Evolutionary conservation across 2,113 vertebrate species (phyloP).

Genomic region (Narcine bancroftii): DNA sequence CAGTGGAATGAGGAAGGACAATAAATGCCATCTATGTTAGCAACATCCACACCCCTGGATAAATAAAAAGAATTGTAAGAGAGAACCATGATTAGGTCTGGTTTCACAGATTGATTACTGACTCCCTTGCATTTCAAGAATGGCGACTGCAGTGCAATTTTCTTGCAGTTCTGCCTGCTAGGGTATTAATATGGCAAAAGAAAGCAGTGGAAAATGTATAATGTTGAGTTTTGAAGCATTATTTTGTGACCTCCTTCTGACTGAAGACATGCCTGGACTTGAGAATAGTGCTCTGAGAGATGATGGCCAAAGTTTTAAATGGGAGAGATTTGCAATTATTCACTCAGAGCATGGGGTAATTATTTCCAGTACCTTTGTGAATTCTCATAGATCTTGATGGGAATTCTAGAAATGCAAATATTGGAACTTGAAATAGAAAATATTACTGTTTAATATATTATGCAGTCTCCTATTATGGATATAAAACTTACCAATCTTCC

Average conservation of each 20-base stretch:
- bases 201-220: background rate
- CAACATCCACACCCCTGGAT: background rate
- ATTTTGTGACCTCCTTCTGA: background rate
- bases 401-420: background rate
- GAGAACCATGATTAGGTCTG: background rate
- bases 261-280: background rate
- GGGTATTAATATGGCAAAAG: background rate
- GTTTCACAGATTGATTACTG: background rate
- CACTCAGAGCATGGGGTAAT: background rate
- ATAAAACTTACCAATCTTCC: background rate
- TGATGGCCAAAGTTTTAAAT: background rate
- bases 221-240: background rate
- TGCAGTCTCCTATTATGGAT: background rate
- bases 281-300: background rate
- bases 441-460: background rate
- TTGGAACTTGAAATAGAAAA: background rate
- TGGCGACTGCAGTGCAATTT: background rate
- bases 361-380: too few relatives aligned
- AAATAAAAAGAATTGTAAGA: background rate
- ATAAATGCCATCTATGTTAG: too few relatives aligned
- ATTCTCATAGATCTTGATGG: background rate
- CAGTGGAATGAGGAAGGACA: too few relatives aligned
- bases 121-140: background rate
- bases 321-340: background rate
- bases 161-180: background rate